Evolutionary conservation across 2,113 vertebrate genomes (phyloP), one percentile per base, ranked within the genome.

Genomic region (Pangasianodon hypophthalmus): DNA sequence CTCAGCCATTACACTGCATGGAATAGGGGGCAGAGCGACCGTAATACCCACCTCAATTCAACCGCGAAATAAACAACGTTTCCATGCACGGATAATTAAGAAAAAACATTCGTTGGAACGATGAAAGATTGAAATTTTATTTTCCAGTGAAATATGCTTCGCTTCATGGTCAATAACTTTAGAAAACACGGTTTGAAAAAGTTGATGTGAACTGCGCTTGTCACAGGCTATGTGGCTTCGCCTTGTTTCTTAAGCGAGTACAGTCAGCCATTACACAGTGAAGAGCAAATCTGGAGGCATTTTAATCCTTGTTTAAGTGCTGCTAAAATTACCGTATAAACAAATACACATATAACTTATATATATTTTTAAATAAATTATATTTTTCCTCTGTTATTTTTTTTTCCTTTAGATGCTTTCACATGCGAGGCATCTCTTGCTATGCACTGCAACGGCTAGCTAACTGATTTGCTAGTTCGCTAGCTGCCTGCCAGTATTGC

Each of bases 191-290:
- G 95, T 95, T 95, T 92, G 93, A 96, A 97, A 97, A 97, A 97
- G 97, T 97, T 97, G 95, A 96, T 93, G 92, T 85, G 91, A 97
- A 97, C 96, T 97, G 97, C 96, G 96, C 96, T 96, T 96, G 95
- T 93, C 92, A 92, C 92, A 91, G 92, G 94, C 93, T 94, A 92
- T 84, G 93, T 94, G 94, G 94, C 93, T 93, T 93, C 94, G 95
- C 95, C 95, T 96, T 95, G 96, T 96, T 96, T 97, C 96, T 96
- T 95, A 95, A 95, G 95, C 95, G 94, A 96, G 96, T 95, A 96
- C 95, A 96, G 97, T 97, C 97, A 98, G 97, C 97, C 97, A 98
- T 98, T 98, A 96, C 96, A 96, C 96, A 96, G 96, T 96, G 95
- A 93, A 96, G 95, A 95, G 93, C 94, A 95, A 94, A 92, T 94